Evolutionary conservation across 2,888 invertebrate genomes (phyloP).

Genomic region (Mycalesis mineus): DNA sequence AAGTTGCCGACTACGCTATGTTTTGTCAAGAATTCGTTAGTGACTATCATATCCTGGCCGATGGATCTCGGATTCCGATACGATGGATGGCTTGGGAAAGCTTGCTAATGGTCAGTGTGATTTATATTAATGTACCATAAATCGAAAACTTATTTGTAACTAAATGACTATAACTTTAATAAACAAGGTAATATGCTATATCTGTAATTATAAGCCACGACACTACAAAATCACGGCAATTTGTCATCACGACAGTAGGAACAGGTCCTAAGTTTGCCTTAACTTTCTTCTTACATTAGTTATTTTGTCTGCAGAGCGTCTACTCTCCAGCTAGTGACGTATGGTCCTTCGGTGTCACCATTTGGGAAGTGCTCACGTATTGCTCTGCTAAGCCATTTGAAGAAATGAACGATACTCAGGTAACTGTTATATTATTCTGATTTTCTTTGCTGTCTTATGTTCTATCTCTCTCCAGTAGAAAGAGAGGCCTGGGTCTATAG

Average conservation of each 20-base stretch:
- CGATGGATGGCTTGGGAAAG: slow-evolving; percentile 98
- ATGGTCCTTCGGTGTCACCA: slow-evolving; percentile 93
- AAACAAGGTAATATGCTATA: no score
- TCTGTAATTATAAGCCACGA: no score
- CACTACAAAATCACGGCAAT: no score
- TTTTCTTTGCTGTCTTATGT: no score
- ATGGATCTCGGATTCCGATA: slow-evolving; percentile 88
- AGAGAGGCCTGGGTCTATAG: no score
- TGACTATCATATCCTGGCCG: slow-evolving; percentile 92
- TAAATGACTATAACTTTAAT: no score
- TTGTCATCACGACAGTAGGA: no score
- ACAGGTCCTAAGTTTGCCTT: no score
- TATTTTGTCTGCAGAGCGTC: slow-evolving; percentile 81
- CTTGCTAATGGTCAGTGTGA: slow-evolving; percentile 82
- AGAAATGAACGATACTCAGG: slow-evolving; percentile 89
- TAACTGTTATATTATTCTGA: slow-evolving; percentile 42
- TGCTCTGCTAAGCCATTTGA: slow-evolving; percentile 89
- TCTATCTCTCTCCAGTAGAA: no score
- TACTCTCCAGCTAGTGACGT: slow-evolving; percentile 93
- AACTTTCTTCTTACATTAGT: background rate
- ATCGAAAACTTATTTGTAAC: no score
- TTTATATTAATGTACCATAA: background rate
- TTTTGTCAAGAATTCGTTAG: slow-evolving; percentile 86
- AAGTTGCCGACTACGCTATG: slow-evolving; percentile 92
- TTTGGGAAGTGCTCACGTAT: slow-evolving; percentile 92